Evolutionary conservation across 2,797 vertebrate species (phyloP).

Genomic region (Diplodus sargus): DNA sequence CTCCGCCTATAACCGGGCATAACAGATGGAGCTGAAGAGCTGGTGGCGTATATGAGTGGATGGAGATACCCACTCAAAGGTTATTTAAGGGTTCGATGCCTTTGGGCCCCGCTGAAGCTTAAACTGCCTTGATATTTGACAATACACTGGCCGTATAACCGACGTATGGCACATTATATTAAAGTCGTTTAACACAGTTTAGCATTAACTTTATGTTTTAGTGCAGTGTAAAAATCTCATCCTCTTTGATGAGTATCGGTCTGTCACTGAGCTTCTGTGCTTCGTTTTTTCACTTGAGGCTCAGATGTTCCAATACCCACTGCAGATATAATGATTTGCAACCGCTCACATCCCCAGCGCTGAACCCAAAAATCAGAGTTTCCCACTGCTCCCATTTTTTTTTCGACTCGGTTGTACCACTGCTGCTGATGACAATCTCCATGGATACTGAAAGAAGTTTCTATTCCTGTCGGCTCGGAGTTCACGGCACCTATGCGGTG

Average conservation of each 20-base stretch:
- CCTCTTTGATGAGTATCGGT: constrained; percentile 8
- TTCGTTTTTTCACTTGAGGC: constrained; percentile 32
- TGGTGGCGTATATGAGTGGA: neutral
- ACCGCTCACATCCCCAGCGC: constrained; percentile 32
- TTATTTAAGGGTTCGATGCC: neutral
- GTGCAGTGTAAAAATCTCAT: constrained; percentile 29
- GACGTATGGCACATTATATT: constrained; percentile 31
- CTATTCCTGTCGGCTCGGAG: constrained; percentile 54
- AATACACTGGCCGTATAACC: neutral
- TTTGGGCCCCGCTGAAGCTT: neutral
- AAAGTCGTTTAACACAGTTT: constrained; percentile 29
- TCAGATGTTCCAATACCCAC: constrained; percentile 34
- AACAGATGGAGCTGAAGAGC: neutral
- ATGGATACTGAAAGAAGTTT: constrained; percentile 38
- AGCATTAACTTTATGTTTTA: constrained; percentile 26
- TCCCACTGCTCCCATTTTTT: constrained; percentile 38
- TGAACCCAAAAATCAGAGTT: constrained; percentile 48
- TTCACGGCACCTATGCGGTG: constrained; percentile 37
- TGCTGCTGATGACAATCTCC: constrained; percentile 40
- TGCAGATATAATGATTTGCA: constrained; percentile 41
- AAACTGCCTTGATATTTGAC: constrained; percentile 1
- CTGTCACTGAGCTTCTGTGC: neutral
- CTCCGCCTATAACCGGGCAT: neutral
- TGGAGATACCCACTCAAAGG: neutral
- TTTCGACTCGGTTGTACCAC: constrained; percentile 32